Evolutionary conservation across 2,888 invertebrate genomes (phyloP), one percentile per base, ranked within the genome.

Genomic region (Catocala nupta): DNA sequence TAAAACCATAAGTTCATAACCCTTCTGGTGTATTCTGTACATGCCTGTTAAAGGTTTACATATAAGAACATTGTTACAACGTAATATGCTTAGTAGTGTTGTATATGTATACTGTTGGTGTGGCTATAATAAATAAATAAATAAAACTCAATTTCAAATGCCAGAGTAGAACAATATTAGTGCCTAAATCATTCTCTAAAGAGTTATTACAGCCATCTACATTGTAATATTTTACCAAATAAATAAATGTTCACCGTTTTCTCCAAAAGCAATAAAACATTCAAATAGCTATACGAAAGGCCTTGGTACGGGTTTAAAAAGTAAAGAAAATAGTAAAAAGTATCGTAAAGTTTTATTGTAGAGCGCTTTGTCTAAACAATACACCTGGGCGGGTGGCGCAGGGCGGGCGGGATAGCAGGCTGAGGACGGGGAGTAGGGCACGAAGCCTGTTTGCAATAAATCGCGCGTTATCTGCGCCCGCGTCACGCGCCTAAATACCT

Each of bases 341-440:
- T 59, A 55, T 69, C 70, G 73, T 81, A 73, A 82, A 78, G 60
- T 81, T 82, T 78, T 74, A 81, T 71, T 75, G 77, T 70, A 60
- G 68, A 73, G 58, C 49, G 51, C 12, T 75, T 64, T 75, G 69
- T 75, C 73, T 67, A 70, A 71, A 68, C 55, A 78, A 71, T 70
- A 75, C 59, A 69, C 63, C 52, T 55, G 60, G 59, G 49, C 43
- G 43, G 57, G 62, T 43, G 47, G 9, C 10, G 13, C 9, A 39
- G 36, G 7, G 53, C 2, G 7, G 10, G 5, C 16, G 64, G 71
- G 70, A 25, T 42, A 6, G 39, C 12, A 12, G 13, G 25, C 25
- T 25, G 25, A 25, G 25, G 52, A 34, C 10, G 25, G 13, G 51
- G 52, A 25, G 25, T 25, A 25, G 25, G 25, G 25, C 9, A 36